Percentiles rank a stretch among this genome's conserved stretches.
Conservation (phyloP, 2,888 invertebrate species). For the Catotricha subobsoleta region DNA sequence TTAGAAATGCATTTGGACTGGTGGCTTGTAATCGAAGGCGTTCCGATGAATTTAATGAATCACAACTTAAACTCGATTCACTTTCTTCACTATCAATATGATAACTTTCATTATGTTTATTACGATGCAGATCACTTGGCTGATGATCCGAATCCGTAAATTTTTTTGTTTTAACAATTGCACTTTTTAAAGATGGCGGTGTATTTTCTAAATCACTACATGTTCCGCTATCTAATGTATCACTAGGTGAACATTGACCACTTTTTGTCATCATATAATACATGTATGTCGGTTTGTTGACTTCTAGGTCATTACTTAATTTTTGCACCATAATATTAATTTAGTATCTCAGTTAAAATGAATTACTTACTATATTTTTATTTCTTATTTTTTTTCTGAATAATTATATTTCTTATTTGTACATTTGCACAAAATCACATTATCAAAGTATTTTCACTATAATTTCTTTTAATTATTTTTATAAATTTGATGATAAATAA, state of each 20-base stretch:
- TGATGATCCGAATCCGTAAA: constrained; percentile 12
- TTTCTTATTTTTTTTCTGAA: not conserved
- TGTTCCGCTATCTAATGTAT: constrained; percentile 68
- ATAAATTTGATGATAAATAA: not conserved
- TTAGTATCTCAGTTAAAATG: not conserved
- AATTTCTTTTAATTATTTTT: not conserved
- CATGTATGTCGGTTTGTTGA: constrained; percentile 19
- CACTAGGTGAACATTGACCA: constrained; percentile 65
- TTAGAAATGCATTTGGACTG: not conserved
- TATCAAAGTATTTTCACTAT: not conserved
- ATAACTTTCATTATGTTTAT: constrained; percentile 34
- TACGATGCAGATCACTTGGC: constrained; percentile 10
- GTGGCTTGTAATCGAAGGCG: not conserved
- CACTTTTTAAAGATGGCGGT: constrained; percentile 35
- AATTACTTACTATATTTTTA: not conserved
- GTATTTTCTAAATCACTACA: constrained; percentile 57
- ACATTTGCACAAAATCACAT: not conserved
- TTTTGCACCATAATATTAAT: constrained; percentile 15
- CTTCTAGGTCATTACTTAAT: constrained; percentile 19
- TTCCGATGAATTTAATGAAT: constrained; percentile 60
- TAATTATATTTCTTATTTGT: not conserved
- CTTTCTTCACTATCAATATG: constrained; percentile 40
- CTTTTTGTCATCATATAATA: constrained; percentile 46
- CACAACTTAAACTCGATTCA: constrained; percentile 63
- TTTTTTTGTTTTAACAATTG: not conserved